These are phyloP conservation scores for Apteryx owenii DNA, from an alignment of 2,113 vertebrate genomes.

Conservation along the genomic window DNA sequence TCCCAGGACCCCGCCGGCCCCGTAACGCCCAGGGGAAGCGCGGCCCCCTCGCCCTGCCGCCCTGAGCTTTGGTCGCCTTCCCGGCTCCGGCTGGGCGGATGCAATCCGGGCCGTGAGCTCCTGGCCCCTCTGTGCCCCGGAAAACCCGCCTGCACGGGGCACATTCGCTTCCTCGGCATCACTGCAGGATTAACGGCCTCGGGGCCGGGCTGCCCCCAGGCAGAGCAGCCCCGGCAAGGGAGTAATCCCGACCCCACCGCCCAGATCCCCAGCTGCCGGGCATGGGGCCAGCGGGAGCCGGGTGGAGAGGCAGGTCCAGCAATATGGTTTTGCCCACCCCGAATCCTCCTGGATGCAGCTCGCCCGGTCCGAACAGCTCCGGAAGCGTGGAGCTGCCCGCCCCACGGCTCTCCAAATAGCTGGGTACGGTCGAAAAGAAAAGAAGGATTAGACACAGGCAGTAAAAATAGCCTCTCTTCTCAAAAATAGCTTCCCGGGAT, in stretches of 20 bases:
- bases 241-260: not conserved
- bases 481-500: constrained; percentile 55
- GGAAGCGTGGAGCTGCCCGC: not conserved
- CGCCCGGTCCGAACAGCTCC: not conserved
- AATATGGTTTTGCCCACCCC: not conserved
- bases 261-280: not conserved
- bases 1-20: constrained; percentile 29
- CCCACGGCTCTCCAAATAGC: not conserved
- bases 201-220: no score
- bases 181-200: no score
- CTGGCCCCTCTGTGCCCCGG: not conserved
- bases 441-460: constrained; percentile 55
- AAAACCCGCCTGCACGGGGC: not conserved
- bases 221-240: no score
- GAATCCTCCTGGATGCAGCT: not conserved
- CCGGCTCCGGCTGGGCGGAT: not conserved
- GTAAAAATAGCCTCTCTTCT: constrained; percentile 55
- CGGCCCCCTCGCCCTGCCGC: not conserved
- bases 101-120: not conserved
- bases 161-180: fast-evolving
- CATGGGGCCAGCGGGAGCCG: no score
- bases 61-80: not conserved
- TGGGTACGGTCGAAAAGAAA: constrained; percentile 21
- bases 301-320: no score
- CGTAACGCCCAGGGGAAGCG: not conserved